Evolutionary conservation across 2,113 vertebrate species (phyloP), one percentile per base, ranked within the genome.

Genomic region (Formicarius rufipectus): DNA sequence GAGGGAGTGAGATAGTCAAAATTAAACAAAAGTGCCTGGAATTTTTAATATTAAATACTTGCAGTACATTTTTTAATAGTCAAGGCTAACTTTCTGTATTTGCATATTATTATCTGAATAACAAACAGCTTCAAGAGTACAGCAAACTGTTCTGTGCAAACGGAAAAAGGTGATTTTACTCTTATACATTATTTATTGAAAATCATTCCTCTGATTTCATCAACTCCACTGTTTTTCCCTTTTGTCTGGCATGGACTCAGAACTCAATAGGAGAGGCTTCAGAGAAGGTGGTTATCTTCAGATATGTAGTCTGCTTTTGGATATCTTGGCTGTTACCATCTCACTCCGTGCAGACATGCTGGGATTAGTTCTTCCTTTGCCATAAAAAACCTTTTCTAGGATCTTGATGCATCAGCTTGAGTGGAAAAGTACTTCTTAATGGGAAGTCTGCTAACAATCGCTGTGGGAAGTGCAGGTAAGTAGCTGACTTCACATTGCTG

Each of bases 91-190:
- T 91, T 91, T 37, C 45, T 62, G 14, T 80, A 47, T 96, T 95
- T 97, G 59, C 42, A 58, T 88, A 81, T 63, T 91, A 68, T 82
- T 92, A 86, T 84, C 85, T 68, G 85, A 82, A 91, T 94, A 93
- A 94, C 73, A 91, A 95, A 94, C 84, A 90, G 30, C 85, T 95
- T 95, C 86, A 91, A 93, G 90, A 90, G 22, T 78, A 77, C 47
- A 84, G 75, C 64, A 90, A 81, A 77, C 15, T 80, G 37, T 52
- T 94, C 72, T 71, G 47, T 72, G 72, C 72, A 90, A 91, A 67
- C 56, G 81, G 69, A 67, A 84, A 24, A 58, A 23, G 35, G 55
- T 49, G 56, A 93, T 4, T 63, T 95, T 93, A 47, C 33, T 59
- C 63, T 90, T 55, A 40, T 42, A 30, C 22, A 49, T 94, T 84